phyloP scores from a whole-genome alignment of 2,888 invertebrate species.

The Crocallis elinguaria region DNA sequence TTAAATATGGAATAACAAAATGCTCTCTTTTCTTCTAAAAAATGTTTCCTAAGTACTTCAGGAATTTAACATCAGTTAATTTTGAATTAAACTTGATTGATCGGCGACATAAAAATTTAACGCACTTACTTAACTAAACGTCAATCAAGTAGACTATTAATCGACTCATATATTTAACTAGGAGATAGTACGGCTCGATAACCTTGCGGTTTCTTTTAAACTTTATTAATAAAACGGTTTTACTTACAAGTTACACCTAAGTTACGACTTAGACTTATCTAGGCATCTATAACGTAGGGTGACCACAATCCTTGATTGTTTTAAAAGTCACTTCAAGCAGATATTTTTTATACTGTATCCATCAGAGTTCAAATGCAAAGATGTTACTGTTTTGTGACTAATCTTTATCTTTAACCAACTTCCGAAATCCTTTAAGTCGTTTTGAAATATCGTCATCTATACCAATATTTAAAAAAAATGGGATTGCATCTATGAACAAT shows the following conservation, averaged over 20 bases:
- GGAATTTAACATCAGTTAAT: slow-evolving; percentile 34
- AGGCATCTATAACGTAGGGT: slow-evolving; percentile 34
- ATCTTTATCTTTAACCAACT: too few relatives aligned
- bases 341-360: too few relatives aligned
- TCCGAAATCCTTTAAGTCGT: too few relatives aligned
- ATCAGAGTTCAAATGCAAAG: too few relatives aligned
- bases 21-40: too few relatives aligned
- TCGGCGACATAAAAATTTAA: slow-evolving; percentile 77
- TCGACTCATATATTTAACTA: slow-evolving; percentile 51
- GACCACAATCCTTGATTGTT: slow-evolving; percentile 30
- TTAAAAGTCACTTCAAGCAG: too few relatives aligned
- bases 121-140: slow-evolving; percentile 61
- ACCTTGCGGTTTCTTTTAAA: slow-evolving; percentile 57
- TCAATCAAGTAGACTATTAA: slow-evolving; percentile 65
- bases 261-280: slow-evolving; percentile 43
- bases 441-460: too few relatives aligned
- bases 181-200: slow-evolving; percentile 49
- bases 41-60: not conserved
- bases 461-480: too few relatives aligned
- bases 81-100: slow-evolving; percentile 78
- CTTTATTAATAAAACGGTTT: slow-evolving; percentile 51
- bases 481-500: too few relatives aligned
- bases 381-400: too few relatives aligned
- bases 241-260: slow-evolving; percentile 45
- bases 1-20: too few relatives aligned